Conservation (phyloP, 2,888 invertebrate species). For the Nebria brevicollis region DNA sequence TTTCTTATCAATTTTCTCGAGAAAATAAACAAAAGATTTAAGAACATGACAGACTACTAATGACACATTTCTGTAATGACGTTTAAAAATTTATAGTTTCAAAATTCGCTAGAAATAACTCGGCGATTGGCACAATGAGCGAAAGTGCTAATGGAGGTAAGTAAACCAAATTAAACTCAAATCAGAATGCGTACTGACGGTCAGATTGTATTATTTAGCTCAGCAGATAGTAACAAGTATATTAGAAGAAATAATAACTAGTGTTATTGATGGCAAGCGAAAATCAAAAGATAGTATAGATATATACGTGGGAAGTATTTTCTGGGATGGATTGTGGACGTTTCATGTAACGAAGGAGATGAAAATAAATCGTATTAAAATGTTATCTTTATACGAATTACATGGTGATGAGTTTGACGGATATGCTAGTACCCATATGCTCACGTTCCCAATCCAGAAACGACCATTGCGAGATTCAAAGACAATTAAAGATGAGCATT, state of each 20-base stretch:
- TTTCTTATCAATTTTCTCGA: background rate
- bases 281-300: constrained; percentile 29
- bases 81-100: constrained; percentile 30
- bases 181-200: background rate
- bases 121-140: constrained; percentile 24
- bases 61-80: constrained; percentile 33
- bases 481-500: constrained; percentile 39
- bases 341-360: constrained; percentile 35
- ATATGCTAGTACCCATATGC: constrained; percentile 27
- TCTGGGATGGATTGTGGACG: constrained; percentile 35
- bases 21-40: background rate
- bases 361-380: constrained; percentile 38
- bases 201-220: constrained; percentile 17
- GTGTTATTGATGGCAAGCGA: constrained; percentile 18
- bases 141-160: constrained; percentile 24
- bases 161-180: background rate
- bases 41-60: constrained; percentile 4
- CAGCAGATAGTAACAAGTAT: constrained; percentile 26
- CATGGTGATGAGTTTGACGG: constrained; percentile 32
- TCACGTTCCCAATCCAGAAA: constrained; percentile 29
- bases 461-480: constrained; percentile 33
- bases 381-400: constrained; percentile 27
- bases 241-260: constrained; percentile 24
- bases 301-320: constrained; percentile 35
- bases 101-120: background rate